These are phyloP conservation scores for Tupaia chinensis DNA, from an alignment of 2,113 vertebrate genomes.

Conservation along the genomic window DNA sequence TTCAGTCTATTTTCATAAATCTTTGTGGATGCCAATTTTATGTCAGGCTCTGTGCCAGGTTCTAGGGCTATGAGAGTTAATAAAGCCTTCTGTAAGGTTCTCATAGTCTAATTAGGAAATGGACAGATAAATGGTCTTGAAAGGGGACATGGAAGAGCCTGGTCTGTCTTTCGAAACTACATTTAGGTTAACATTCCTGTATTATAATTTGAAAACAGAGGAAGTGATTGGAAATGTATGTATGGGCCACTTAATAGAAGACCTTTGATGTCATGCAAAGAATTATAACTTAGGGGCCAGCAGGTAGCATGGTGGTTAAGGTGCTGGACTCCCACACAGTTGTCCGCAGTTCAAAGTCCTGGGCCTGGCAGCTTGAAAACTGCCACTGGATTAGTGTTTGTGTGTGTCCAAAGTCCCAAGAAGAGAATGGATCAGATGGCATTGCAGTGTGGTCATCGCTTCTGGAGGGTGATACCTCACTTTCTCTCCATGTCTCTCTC, in stretches of 20 bases:
- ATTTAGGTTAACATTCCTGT: neutral
- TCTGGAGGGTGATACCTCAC: no score
- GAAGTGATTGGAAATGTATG: neutral
- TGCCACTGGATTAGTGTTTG: no score
- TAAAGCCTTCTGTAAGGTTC: neutral
- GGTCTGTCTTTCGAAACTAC: neutral
- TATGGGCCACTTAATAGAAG: neutral
- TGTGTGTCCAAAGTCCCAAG: no score
- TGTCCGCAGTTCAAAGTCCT: no score
- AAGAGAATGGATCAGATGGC: no score
- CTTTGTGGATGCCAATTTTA: neutral
- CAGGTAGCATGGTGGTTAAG: no score
- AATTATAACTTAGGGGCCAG: neutral
- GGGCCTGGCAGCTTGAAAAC: no score
- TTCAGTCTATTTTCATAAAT: neutral
- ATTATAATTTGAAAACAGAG: neutral
- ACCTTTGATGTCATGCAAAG: neutral
- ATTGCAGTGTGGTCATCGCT: no score
- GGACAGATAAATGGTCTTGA: neutral
- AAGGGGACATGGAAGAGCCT: neutral
- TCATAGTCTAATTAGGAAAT: neutral
- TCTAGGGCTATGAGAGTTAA: accelerated
- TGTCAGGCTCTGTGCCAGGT: neutral
- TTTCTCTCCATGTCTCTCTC: no score
- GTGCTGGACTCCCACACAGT: no score